Evolutionary conservation across 2,113 vertebrate genomes (phyloP).

Genomic region (Phocoena sinus): DNA sequence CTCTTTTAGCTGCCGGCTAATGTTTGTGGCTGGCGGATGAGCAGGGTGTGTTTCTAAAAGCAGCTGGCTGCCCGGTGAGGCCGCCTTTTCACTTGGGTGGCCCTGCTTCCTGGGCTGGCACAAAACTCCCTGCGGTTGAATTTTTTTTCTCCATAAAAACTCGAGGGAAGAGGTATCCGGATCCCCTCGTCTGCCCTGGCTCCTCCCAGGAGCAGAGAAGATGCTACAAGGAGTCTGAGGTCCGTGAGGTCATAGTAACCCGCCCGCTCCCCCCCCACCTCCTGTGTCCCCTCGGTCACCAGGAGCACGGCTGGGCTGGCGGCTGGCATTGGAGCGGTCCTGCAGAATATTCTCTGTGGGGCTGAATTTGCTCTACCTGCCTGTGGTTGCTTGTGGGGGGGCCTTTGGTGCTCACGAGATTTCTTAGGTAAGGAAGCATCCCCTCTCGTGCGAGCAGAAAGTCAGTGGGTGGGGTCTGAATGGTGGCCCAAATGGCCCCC

Average conservation of each 20-base stretch:
- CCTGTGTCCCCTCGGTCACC: neutral
- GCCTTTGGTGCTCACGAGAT: neutral
- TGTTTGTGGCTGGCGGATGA: neutral
- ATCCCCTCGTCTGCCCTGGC: neutral
- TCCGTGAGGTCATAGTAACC: neutral
- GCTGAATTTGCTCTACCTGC: neutral
- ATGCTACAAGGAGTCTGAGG: neutral
- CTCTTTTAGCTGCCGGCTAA: neutral
- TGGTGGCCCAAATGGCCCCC: neutral
- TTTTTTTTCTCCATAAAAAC: neutral
- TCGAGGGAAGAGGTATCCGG: neutral
- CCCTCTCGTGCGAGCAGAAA: neutral
- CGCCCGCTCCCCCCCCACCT: too few relatives aligned
- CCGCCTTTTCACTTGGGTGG: neutral
- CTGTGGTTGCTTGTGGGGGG: neutral
- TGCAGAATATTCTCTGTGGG: accelerated
- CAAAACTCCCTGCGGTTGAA: neutral
- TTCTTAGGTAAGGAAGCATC: neutral
- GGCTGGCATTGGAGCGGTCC: accelerated
- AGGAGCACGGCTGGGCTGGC: neutral
- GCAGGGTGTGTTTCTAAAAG: neutral
- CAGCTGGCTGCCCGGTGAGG: neutral
- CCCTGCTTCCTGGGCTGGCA: neutral
- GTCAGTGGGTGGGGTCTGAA: neutral
- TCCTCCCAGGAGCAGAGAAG: neutral